phyloP scores from a whole-genome alignment of 2,797 vertebrate species.

The Melanotaenia parkinsoni region DNA sequence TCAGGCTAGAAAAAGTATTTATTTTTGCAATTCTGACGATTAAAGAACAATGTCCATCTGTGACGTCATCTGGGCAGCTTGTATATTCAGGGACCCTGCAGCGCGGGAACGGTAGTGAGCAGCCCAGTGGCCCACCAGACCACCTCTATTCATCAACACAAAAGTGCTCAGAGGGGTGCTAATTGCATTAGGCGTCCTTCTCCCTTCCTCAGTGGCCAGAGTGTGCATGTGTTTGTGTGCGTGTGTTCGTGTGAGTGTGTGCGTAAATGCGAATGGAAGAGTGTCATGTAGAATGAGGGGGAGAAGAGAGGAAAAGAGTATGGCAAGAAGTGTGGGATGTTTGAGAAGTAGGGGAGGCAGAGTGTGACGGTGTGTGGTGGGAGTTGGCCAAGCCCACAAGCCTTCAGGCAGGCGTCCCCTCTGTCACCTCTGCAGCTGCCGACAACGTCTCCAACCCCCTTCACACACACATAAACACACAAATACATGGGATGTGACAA shows the following conservation, averaged over 20 bases:
- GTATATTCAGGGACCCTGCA: constrained; percentile 73
- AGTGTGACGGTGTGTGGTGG: constrained; percentile 70
- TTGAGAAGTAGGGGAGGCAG: constrained; percentile 67
- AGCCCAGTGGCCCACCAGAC: constrained; percentile 77
- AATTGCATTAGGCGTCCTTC: constrained; percentile 85
- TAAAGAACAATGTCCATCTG: constrained; percentile 57
- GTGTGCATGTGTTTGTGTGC: constrained; percentile 29
- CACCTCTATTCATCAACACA: constrained; percentile 85
- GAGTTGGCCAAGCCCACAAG: constrained; percentile 75
- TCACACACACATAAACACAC: constrained; percentile 50
- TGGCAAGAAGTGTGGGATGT: constrained; percentile 73
- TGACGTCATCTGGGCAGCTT: constrained; percentile 70
- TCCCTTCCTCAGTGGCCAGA: constrained; percentile 71
- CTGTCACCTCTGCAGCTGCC: constrained; percentile 87
- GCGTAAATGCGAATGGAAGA: constrained; percentile 12
- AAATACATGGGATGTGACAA: constrained; percentile 57
- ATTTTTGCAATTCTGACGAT: constrained; percentile 50
- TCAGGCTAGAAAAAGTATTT: constrained; percentile 23
- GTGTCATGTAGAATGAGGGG: constrained; percentile 43
- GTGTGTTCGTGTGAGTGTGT: not conserved
- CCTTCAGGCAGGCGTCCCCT: constrained; percentile 80
- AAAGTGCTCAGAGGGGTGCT: constrained; percentile 86
- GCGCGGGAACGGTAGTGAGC: constrained; percentile 77
- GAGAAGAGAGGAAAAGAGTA: constrained; percentile 50
- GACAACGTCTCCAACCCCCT: constrained; percentile 78